Evolutionary conservation across 2,113 vertebrate species (phyloP).

Genomic region (Actenoides hombroni): DNA sequence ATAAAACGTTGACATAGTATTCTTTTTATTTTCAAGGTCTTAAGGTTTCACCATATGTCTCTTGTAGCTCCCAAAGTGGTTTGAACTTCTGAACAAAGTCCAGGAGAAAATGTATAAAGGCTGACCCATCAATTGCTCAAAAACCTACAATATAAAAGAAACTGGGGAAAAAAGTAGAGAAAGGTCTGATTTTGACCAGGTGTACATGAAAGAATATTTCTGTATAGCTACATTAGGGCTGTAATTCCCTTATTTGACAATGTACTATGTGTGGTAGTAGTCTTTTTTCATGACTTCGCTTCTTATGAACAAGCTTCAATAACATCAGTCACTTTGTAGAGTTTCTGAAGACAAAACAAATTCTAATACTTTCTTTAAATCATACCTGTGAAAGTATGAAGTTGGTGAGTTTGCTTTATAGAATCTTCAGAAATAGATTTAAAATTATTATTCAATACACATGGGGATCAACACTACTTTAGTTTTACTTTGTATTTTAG

Average conservation of each 20-base stretch:
- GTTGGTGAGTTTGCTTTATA: not conserved
- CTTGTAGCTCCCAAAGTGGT: not conserved
- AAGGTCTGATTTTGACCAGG: not conserved
- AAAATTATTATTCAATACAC: not conserved
- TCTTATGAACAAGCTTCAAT: not conserved
- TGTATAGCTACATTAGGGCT: not conserved
- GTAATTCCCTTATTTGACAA: not conserved
- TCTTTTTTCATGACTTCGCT: slow-evolving; percentile 19
- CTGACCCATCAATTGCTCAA: not conserved
- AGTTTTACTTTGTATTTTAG: not conserved
- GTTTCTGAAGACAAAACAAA: not conserved
- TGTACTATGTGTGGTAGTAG: not conserved
- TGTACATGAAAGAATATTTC: not conserved
- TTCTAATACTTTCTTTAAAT: slow-evolving; percentile 15
- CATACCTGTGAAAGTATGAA: not conserved
- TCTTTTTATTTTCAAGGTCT: not conserved
- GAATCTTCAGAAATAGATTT: not conserved
- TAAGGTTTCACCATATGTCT: not conserved
- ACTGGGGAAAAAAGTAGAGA: not conserved
- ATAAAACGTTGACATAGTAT: not conserved
- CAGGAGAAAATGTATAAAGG: not conserved
- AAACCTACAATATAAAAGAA: not conserved
- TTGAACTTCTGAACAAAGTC: not conserved
- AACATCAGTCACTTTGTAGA: not conserved
- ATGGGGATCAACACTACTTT: not conserved